Evolutionary conservation across 2,797 vertebrate genomes (phyloP).

Genomic region (Aeoliscus strigatus): DNA sequence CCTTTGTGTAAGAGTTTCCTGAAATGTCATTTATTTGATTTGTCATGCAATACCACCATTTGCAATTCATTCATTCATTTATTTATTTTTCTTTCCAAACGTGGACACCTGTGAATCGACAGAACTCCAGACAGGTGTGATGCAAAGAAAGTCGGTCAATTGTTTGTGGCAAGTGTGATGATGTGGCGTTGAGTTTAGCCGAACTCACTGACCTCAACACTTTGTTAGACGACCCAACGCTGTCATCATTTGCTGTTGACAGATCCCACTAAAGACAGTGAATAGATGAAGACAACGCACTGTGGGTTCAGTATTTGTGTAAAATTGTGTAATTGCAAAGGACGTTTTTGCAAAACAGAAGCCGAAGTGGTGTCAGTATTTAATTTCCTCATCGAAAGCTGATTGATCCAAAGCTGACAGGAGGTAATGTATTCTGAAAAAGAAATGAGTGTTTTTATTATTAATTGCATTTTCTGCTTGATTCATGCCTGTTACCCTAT

Average conservation of each 20-base stretch:
- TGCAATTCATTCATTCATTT: too few relatives aligned
- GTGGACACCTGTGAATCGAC: neutral
- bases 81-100: too few relatives aligned
- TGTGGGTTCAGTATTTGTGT: too few relatives aligned
- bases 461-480: neutral
- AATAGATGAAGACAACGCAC: constrained; percentile 1
- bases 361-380: too few relatives aligned
- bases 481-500: neutral
- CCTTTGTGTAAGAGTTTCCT: constrained; percentile 51
- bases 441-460: too few relatives aligned
- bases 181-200: constrained; percentile 12
- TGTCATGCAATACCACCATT: constrained; percentile 11
- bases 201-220: constrained; percentile 1
- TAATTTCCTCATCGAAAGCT: too few relatives aligned
- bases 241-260: constrained; percentile 14
- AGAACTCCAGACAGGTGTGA: neutral
- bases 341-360: too few relatives aligned
- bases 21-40: constrained; percentile 37
- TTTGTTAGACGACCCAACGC: constrained; percentile 1
- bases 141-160: constrained; percentile 7
- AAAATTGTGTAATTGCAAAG: too few relatives aligned
- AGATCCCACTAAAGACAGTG: neutral
- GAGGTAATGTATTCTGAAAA: too few relatives aligned
- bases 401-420: too few relatives aligned
- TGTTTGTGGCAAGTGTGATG: neutral